Conservation (phyloP, 2,797 vertebrate species). For the Geotrypetes seraphini region DNA sequence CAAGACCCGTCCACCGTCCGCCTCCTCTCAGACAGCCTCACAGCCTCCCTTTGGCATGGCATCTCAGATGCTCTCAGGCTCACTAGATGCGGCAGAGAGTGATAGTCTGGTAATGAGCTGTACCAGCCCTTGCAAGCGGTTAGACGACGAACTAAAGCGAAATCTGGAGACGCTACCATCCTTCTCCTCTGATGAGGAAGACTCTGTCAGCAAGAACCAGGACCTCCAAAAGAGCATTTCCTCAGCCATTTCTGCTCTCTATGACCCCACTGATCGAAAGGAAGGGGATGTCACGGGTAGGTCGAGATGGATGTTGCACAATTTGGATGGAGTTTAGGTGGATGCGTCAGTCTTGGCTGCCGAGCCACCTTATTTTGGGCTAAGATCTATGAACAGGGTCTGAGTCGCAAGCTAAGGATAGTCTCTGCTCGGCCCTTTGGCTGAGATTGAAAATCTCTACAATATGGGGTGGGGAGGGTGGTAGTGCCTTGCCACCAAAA, state of each 20-base stretch:
- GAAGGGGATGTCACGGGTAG: conserved; percentile 28
- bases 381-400: too few relatives aligned
- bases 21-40: conserved; percentile 55
- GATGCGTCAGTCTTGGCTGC: too few relatives aligned
- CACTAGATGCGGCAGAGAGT: conserved; percentile 66
- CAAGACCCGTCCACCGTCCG: conserved; percentile 51
- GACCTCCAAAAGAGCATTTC: conserved; percentile 92
- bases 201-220: conserved; percentile 87
- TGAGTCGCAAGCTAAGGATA: too few relatives aligned
- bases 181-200: conserved; percentile 86
- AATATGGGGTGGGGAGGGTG: too few relatives aligned
- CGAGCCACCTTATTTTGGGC: too few relatives aligned
- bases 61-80: conserved; percentile 36
- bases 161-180: conserved; percentile 87
- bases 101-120: conserved; percentile 75
- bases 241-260: conserved; percentile 83
- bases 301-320: not conserved
- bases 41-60: conserved; percentile 33
- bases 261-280: conserved; percentile 62
- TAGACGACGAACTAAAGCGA: conserved; percentile 85
- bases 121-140: conserved; percentile 77
- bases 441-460: too few relatives aligned
- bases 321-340: too few relatives aligned
- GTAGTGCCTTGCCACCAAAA: too few relatives aligned
- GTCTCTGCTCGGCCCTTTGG: too few relatives aligned